phyloP scores from a whole-genome alignment of 1,140 invertebrate genomes.

The Magallana gigas region DNA sequence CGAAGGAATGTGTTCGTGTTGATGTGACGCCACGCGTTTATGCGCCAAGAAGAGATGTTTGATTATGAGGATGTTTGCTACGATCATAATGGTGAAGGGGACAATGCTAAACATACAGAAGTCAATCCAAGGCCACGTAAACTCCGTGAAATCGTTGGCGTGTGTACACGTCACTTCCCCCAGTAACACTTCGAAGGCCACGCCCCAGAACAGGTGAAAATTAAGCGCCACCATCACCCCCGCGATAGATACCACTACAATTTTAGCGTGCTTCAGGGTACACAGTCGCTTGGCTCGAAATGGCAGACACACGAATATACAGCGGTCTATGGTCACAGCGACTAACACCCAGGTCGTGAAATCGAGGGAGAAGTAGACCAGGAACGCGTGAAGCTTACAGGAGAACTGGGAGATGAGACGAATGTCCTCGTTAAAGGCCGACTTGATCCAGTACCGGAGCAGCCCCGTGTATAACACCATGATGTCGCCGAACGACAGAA shows the following conservation, averaged over 20 bases:
- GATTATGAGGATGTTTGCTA: conserved; percentile 70
- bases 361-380: conserved; percentile 67
- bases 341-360: conserved; percentile 70
- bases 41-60: conserved; percentile 41
- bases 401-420: conserved; percentile 58
- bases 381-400: conserved; percentile 69
- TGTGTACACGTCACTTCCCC: conserved; percentile 47
- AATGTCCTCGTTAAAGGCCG: conserved; percentile 59
- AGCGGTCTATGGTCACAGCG: conserved; percentile 67
- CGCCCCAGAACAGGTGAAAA: conserved; percentile 70
- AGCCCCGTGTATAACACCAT: conserved; percentile 68
- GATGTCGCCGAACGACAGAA: conserved; percentile 66
- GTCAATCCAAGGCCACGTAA: conserved; percentile 76
- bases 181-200: conserved; percentile 45
- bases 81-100: conserved; percentile 73
- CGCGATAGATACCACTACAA: conserved; percentile 53
- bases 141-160: conserved; percentile 53
- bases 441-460: conserved; percentile 65
- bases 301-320: conserved; percentile 65
- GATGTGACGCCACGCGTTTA: conserved; percentile 35
- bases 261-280: conserved; percentile 54
- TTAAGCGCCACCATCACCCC: conserved; percentile 59
- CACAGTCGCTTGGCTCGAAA: conserved; percentile 62
- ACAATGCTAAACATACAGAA: conserved; percentile 70
- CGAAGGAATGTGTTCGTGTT: not conserved